Conservation (phyloP, 2,888 invertebrate species). For the Tridacna gigas region DNA sequence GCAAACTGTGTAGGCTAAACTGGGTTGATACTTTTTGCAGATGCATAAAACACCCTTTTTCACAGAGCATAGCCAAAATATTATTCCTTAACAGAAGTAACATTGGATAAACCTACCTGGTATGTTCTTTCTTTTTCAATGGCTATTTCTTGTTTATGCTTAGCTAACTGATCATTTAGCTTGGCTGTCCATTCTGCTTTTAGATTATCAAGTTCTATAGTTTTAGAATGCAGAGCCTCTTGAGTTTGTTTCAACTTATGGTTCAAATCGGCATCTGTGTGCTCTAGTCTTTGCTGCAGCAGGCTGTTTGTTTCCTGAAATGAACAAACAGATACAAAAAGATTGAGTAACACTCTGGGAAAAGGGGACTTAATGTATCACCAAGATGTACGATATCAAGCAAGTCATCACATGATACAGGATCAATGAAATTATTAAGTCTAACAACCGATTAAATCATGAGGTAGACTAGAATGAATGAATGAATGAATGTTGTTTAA, state of each 20-base stretch:
- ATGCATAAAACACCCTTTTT: too few species aligned
- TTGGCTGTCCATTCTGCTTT: slow-evolving; percentile 82
- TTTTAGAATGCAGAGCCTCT: slow-evolving; percentile 78
- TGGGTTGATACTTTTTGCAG: too few species aligned
- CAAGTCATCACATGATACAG: too few species aligned
- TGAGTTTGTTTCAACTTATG: slow-evolving; percentile 79
- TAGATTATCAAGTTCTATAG: slow-evolving; percentile 80
- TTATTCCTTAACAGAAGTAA: too few species aligned
- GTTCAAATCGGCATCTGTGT: slow-evolving; percentile 81
- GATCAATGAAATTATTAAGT: too few species aligned
- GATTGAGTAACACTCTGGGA: not conserved
- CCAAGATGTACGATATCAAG: too few species aligned
- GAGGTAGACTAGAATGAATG: too few species aligned
- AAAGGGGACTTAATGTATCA: too few species aligned
- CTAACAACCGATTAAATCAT: too few species aligned
- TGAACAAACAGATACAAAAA: slow-evolving; percentile 7
- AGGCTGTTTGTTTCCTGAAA: slow-evolving; percentile 81
- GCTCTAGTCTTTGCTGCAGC: slow-evolving; percentile 79
- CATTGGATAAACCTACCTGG: slow-evolving; percentile 69
- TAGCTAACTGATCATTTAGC: slow-evolving; percentile 75
- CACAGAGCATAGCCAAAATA: too few species aligned
- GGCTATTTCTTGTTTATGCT: slow-evolving; percentile 82
- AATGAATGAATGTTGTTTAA: too few species aligned
- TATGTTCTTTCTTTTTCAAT: slow-evolving; percentile 81
- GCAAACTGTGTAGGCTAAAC: too few species aligned